Conservation (phyloP, 2,888 invertebrate species). For the Portevinia maculata region DNA sequence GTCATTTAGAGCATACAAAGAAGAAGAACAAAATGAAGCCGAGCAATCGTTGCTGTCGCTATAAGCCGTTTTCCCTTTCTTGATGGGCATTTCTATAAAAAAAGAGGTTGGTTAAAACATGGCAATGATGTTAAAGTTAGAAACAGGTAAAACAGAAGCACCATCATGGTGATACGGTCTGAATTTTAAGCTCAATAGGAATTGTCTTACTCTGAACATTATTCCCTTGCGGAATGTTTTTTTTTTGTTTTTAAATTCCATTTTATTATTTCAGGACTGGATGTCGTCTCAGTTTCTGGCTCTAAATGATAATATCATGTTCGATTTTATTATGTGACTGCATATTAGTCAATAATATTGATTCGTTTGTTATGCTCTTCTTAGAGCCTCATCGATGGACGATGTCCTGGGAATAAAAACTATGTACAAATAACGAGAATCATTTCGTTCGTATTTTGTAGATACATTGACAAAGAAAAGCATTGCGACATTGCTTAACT, state of each 20-base stretch:
- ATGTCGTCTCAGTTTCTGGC: not conserved
- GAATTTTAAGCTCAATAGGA: constrained; percentile 36
- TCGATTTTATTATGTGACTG: constrained; percentile 20
- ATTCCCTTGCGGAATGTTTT: not conserved
- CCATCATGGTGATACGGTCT: not conserved
- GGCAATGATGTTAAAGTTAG: not conserved
- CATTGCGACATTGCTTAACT: too few species aligned
- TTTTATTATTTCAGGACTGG: constrained; percentile 3
- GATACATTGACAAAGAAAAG: too few species aligned
- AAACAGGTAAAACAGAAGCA: constrained; percentile 3
- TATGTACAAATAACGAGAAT: too few species aligned
- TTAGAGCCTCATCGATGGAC: too few species aligned
- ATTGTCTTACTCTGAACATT: not conserved
- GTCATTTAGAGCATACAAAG: not conserved
- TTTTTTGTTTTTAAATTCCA: not conserved
- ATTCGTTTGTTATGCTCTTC: not conserved
- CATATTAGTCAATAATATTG: constrained; percentile 27
- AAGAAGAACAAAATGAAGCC: not conserved
- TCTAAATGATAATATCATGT: not conserved
- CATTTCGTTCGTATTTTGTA: too few species aligned
- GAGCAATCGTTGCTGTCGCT: not conserved
- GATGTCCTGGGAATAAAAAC: too few species aligned
- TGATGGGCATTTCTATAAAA: not conserved
- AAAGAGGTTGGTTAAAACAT: constrained; percentile 2
- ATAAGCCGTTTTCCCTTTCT: not conserved